Evolutionary conservation across 1,140 invertebrate genomes (phyloP), one percentile per base, ranked within the genome.

Genomic region (Drosophila gunungcola): DNA sequence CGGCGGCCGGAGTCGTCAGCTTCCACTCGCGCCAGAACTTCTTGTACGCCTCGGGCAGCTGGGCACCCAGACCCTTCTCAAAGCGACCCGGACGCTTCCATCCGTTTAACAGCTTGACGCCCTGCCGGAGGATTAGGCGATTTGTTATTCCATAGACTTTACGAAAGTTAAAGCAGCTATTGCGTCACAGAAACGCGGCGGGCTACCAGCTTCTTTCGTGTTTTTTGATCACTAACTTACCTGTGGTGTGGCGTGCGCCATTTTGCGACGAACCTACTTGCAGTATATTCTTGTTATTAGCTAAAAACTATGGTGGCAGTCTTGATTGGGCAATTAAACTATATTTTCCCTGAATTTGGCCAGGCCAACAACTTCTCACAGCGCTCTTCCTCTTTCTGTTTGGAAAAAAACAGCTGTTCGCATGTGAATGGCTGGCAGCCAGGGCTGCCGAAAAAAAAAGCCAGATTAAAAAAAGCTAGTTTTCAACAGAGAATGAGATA

Each of bases 11-110:
- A 78, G 94, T 93, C 29, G 94, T 93, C 0, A 95, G 67, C 91
- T 97, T 96, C 95, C 97, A 98, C 93, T 98, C 97, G 69, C 93
- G 94, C 94, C 96, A 98, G 92, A 98, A 97, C 91, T 97, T 97
- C 91, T 96, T 96, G 90, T 98, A 99, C 34, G 96, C 96, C 75
- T 95, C 94, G 3, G 98, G 98, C 61, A 99, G 92, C 65, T 94
- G 92, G 38, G 94, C 91, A 10, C 95, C 96, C 41, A 95, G 92
- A 6, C 95, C 95, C 62, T 93, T 93, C 45, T 93, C 91, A 93
- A 95, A 95, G 55, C 94, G 93, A 55, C 80, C 93, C 75, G 93
- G 93, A 52, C 92, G 93, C 73, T 93, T 94, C 73, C 90, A 93
- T 62, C 91, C 89, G 62, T 91, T 74, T 11, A 93, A 54, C 3